Conservation (phyloP, 2,888 invertebrate genomes). For the Cactoblastis cactorum region DNA sequence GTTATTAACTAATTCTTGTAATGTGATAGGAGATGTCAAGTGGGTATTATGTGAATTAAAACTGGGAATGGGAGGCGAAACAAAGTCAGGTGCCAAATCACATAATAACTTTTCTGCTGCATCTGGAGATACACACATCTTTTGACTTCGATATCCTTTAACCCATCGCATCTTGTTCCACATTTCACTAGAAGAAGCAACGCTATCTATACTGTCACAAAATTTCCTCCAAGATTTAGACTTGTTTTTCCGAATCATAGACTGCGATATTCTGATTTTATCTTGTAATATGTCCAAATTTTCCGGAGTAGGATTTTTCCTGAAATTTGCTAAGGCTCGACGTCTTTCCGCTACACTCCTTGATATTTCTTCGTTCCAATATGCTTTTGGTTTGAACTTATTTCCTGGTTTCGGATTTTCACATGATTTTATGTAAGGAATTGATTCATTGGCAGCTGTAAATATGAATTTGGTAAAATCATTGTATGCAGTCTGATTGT, state of each 20-base stretch:
- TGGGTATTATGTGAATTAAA: slow-evolving; percentile 12
- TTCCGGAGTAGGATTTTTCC: slow-evolving; percentile 24
- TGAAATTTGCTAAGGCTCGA: slow-evolving; percentile 22
- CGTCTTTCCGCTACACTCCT: slow-evolving; percentile 24
- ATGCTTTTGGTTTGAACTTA: slow-evolving; percentile 25
- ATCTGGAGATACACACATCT: slow-evolving; percentile 18
- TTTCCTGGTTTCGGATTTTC: slow-evolving; percentile 15
- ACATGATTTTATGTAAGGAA: slow-evolving; percentile 20
- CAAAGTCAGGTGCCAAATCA: too few species aligned
- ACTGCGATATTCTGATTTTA: slow-evolving; percentile 17
- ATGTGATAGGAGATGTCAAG: slow-evolving; percentile 11
- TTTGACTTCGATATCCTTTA: slow-evolving; percentile 15
- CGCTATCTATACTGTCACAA: slow-evolving; percentile 15
- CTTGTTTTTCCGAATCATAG: slow-evolving; percentile 14
- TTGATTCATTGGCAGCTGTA: slow-evolving; percentile 18
- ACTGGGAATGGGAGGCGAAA: not conserved
- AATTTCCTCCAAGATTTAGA: slow-evolving; percentile 13
- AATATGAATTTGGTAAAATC: slow-evolving; percentile 11
- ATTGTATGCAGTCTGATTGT: slow-evolving; percentile 18
- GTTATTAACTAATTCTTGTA: slow-evolving; percentile 15
- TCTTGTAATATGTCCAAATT: slow-evolving; percentile 18
- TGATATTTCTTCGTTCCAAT: slow-evolving; percentile 26
- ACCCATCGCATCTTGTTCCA: slow-evolving; percentile 24
- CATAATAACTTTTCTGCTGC: too few species aligned
- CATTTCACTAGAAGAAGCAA: slow-evolving; percentile 15